phyloP scores from a whole-genome alignment of 1,140 invertebrate species.

The Hestina assimilis region DNA sequence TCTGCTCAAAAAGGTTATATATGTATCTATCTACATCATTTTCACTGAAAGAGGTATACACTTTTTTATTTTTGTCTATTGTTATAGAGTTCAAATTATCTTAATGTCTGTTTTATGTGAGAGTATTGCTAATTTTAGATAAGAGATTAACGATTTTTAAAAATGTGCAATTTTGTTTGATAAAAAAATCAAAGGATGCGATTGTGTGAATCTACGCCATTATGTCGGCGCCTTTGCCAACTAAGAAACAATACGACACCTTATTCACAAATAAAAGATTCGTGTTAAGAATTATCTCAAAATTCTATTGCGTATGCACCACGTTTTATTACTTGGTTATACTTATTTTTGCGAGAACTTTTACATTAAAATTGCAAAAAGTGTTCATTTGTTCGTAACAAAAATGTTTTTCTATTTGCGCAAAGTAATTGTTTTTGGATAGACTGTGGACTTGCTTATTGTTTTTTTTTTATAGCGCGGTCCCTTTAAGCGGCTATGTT shows the following conservation, averaged over 20 bases:
- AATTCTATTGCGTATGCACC: conserved; percentile 5
- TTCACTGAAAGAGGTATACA: too few species aligned
- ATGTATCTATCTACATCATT: too few species aligned
- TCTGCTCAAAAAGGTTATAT: too few species aligned
- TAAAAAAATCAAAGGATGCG: not conserved
- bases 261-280: conserved; percentile 43
- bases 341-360: conserved; percentile 49
- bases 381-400: conserved; percentile 39
- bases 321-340: conserved; percentile 39
- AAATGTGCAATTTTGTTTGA: conserved; percentile 8
- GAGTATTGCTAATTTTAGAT: not conserved
- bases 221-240: conserved; percentile 39
- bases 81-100: too few species aligned
- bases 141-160: conserved; percentile 9
- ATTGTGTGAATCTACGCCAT: conserved; percentile 20
- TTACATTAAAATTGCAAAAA: conserved; percentile 61
- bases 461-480: conserved; percentile 21
- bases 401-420: conserved; percentile 45
- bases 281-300: conserved; percentile 33
- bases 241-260: conserved; percentile 34
- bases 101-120: too few species aligned
- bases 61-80: not conserved
- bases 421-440: conserved; percentile 38
- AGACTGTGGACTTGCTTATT: conserved; percentile 11
- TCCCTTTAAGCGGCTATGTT: conserved; percentile 15